Evolutionary conservation across 2,113 vertebrate genomes (phyloP).

Genomic region (Sturnira hondurensis): DNA sequence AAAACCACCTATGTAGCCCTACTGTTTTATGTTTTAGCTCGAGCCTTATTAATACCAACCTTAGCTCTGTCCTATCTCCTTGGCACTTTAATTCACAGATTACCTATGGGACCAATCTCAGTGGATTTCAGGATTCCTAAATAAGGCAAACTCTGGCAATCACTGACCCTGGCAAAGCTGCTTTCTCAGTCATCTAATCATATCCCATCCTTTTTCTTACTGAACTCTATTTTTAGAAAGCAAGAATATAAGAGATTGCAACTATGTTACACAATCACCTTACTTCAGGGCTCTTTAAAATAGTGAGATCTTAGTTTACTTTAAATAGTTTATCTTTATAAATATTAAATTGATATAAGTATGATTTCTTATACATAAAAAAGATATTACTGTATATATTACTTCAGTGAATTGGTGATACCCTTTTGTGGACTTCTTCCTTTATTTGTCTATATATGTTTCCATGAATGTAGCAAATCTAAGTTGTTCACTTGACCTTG

Average conservation of each 20-base stretch:
- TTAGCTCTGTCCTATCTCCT: neutral
- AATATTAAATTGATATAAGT: neutral
- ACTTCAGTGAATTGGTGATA: neutral
- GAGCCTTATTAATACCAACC: neutral
- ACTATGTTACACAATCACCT: neutral
- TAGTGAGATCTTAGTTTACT: neutral
- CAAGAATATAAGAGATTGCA: neutral
- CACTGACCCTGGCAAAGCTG: neutral
- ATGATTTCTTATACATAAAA: neutral
- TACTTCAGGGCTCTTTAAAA: neutral
- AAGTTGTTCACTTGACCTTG: neutral
- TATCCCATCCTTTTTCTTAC: neutral
- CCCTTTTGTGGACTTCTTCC: neutral
- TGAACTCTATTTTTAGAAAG: conserved; percentile 5
- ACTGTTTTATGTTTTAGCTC: neutral
- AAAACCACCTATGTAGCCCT: neutral
- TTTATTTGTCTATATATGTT: neutral
- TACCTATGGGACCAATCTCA: neutral
- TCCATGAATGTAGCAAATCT: neutral
- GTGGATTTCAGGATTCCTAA: neutral
- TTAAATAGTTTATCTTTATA: neutral
- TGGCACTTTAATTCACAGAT: neutral
- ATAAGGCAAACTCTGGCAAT: neutral
- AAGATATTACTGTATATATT: neutral
- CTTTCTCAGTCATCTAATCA: neutral